Evolutionary conservation across 1,140 invertebrate species (phyloP).

Genomic region (Lepidurus arcticus): DNA sequence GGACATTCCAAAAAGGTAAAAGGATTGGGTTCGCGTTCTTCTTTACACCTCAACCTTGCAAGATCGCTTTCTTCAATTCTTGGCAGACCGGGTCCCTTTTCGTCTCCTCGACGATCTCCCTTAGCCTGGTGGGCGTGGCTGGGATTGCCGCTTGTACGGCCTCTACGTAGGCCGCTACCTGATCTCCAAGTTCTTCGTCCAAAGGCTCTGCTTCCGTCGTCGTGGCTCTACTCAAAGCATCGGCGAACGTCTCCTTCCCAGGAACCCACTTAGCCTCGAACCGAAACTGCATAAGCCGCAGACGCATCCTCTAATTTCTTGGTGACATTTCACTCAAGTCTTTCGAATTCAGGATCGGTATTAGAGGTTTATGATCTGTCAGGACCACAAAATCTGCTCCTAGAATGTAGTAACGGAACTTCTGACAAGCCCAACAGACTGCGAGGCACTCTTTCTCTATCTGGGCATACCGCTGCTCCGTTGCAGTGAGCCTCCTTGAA

Average conservation of each 20-base stretch:
- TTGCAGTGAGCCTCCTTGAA: neutral
- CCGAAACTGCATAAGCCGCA: slow-evolving; percentile 38
- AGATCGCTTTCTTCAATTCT: too few species aligned
- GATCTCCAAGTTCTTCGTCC: neutral
- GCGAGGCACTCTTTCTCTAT: slow-evolving; percentile 42
- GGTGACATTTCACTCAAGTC: neutral
- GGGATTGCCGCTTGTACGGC: too few species aligned
- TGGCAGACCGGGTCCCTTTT: too few species aligned
- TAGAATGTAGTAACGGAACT: slow-evolving; percentile 40
- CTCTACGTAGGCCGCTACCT: neutral
- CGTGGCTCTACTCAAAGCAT: neutral
- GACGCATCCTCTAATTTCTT: slow-evolving; percentile 40
- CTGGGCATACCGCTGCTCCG: slow-evolving; percentile 38
- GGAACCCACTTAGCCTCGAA: neutral
- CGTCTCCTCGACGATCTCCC: too few species aligned
- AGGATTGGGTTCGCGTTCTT: neutral
- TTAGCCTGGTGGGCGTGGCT: too few species aligned
- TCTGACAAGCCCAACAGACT: slow-evolving; percentile 40
- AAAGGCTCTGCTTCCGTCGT: neutral
- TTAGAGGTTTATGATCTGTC: slow-evolving; percentile 25
- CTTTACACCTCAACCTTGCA: neutral
- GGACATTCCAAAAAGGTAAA: neutral
- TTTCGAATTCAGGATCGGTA: slow-evolving; percentile 33
- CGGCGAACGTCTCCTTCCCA: neutral
- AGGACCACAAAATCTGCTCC: slow-evolving; percentile 40